Evolutionary conservation across 92 coral and sea anemone genomes (phyloP).

Genomic region (Plumapathes pennacea): DNA sequence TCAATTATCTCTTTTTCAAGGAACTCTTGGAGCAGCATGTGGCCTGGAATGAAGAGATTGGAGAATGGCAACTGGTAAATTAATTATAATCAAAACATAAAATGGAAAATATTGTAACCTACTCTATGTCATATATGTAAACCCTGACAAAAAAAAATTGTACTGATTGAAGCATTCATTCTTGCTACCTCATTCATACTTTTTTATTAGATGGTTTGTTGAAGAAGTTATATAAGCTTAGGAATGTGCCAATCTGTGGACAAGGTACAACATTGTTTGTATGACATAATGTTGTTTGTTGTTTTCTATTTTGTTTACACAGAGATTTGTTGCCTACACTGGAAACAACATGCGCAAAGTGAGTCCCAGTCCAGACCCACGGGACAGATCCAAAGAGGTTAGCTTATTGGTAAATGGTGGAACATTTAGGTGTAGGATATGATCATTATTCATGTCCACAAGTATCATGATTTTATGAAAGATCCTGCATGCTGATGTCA

Average conservation of each 20-base stretch:
- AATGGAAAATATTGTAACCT: too few relatives aligned
- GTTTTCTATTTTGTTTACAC: neutral
- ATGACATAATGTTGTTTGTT: neutral
- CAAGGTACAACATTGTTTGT: too few relatives aligned
- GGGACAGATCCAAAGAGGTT: conserved; percentile 94
- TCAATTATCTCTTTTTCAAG: conserved; percentile 14
- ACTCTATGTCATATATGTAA: too few relatives aligned
- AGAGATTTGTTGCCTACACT: conserved; percentile 98
- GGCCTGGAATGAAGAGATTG: conserved; percentile 98
- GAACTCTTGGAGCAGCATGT: conserved; percentile 85
- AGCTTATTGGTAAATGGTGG: too few relatives aligned
- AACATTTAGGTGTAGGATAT: too few relatives aligned
- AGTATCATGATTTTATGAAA: too few relatives aligned
- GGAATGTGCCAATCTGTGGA: too few relatives aligned
- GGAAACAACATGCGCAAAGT: conserved; percentile 97
- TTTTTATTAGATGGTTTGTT: neutral
- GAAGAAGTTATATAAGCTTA: neutral
- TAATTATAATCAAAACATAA: neutral
- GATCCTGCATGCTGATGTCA: too few relatives aligned
- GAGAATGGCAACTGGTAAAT: conserved; percentile 98
- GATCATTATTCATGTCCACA: too few relatives aligned
- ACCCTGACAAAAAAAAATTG: too few relatives aligned
- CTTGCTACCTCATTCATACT: too few relatives aligned
- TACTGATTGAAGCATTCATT: too few relatives aligned
- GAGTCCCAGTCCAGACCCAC: conserved; percentile 95